Evolutionary conservation across 2,888 invertebrate genomes (phyloP).

Genomic region (Drosophila maculinotata): DNA sequence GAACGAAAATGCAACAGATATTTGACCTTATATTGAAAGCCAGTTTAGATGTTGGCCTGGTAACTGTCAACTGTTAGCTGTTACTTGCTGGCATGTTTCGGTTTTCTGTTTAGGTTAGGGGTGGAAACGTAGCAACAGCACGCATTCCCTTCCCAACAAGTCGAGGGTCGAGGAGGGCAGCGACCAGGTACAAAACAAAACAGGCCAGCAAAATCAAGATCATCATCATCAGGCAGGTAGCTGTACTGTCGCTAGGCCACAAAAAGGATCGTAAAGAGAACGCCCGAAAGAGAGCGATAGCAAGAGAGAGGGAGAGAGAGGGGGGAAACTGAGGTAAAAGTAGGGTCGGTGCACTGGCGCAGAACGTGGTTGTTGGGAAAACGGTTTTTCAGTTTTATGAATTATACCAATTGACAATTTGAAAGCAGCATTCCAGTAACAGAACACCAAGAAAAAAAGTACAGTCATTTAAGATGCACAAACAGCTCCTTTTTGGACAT

Average conservation of each 20-base stretch:
- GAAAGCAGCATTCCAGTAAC: constrained; percentile 42
- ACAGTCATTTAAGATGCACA: constrained; percentile 63
- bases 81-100: constrained; percentile 16
- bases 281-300: constrained; percentile 12
- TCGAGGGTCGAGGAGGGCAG: constrained; percentile 39
- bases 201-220: constrained; percentile 68
- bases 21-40: neutral
- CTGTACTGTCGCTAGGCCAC: constrained; percentile 26
- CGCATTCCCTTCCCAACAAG: constrained; percentile 6
- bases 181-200: constrained; percentile 36
- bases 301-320: neutral
- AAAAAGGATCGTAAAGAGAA: constrained; percentile 23
- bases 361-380: constrained; percentile 74
- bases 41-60: constrained; percentile 22
- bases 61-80: constrained; percentile 49
- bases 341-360: constrained; percentile 67
- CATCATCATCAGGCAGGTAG: constrained; percentile 69
- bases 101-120: constrained; percentile 55
- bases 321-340: constrained; percentile 21
- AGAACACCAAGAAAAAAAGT: constrained; percentile 49
- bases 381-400: constrained; percentile 63
- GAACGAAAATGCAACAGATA: constrained; percentile 1
- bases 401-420: constrained; percentile 74
- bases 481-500: constrained; percentile 9
- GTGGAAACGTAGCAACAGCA: constrained; percentile 55